Evolutionary conservation across 2,888 invertebrate genomes (phyloP).

Genomic region (Dolichopus griseipennis): DNA sequence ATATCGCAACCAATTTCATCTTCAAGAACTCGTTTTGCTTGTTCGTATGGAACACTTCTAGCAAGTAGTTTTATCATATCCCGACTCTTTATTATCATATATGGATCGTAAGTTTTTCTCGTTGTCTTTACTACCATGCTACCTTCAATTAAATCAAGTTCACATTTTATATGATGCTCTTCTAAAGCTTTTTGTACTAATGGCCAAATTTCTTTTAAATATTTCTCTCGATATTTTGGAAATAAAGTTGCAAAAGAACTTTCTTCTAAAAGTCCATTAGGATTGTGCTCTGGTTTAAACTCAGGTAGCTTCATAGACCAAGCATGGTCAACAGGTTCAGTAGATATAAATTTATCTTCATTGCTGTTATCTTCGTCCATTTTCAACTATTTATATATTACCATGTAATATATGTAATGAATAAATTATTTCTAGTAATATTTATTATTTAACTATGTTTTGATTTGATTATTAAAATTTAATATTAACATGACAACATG

Average conservation of each 20-base stretch:
- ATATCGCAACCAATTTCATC: conserved; percentile 93
- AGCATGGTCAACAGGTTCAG: conserved; percentile 68
- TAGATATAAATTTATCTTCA: conserved; percentile 27
- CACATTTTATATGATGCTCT: conserved; percentile 72
- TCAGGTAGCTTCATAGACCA: conserved; percentile 79
- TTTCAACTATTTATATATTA: neutral
- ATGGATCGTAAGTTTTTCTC: conserved; percentile 97
- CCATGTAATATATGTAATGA: too few species aligned
- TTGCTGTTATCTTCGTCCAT: conserved; percentile 36
- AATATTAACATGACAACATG: too few species aligned
- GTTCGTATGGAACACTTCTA: conserved; percentile 93
- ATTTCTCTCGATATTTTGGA: conserved; percentile 95
- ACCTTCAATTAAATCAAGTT: conserved; percentile 86
- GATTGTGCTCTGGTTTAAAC: conserved; percentile 83
- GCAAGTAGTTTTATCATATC: conserved; percentile 93
- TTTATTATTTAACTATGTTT: too few species aligned
- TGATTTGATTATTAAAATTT: too few species aligned
- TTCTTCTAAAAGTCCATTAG: conserved; percentile 72
- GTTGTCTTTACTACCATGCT: conserved; percentile 93
- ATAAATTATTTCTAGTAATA: too few species aligned
- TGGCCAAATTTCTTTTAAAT: conserved; percentile 91
- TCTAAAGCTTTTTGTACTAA: conserved; percentile 76
- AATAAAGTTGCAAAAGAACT: conserved; percentile 95
- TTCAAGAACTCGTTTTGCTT: conserved; percentile 75
- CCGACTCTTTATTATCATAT: conserved; percentile 88